These are phyloP conservation scores for Alectoris magna DNA, from an alignment of 2,797 vertebrate genomes.

Conservation along the genomic window DNA sequence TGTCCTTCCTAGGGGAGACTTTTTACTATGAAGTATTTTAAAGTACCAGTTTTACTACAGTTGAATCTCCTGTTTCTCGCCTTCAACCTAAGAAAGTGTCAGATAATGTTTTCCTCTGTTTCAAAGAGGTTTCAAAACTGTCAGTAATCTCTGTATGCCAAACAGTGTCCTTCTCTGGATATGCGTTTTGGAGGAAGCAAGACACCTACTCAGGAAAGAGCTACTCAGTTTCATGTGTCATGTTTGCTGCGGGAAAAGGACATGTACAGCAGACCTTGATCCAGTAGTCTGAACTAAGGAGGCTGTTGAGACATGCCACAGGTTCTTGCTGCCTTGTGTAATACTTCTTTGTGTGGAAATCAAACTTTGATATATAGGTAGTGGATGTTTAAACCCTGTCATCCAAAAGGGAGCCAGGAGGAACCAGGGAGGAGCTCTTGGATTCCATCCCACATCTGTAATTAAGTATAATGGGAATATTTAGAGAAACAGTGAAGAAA, in stretches of 20 bases:
- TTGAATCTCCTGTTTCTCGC: neutral
- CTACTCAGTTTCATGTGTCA: neutral
- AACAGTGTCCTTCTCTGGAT: neutral
- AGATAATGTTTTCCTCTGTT: neutral
- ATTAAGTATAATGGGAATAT: neutral
- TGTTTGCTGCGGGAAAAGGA: neutral
- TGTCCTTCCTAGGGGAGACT: neutral
- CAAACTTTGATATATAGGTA: neutral
- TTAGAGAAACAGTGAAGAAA: neutral
- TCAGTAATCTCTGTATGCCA: neutral
- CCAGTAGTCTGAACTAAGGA: neutral
- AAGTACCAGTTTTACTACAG: neutral
- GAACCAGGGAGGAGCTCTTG: neutral
- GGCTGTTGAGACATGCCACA: neutral
- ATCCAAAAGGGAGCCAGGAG: neutral
- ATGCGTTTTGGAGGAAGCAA: neutral
- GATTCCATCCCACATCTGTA: rapidly evolving
- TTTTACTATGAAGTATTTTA: neutral
- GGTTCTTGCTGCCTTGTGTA: neutral
- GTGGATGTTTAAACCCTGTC: neutral
- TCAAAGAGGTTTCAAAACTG: neutral
- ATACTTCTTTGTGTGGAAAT: neutral
- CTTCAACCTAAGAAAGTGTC: neutral
- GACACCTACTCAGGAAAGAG: neutral
- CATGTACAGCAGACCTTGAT: neutral